phyloP scores from a whole-genome alignment of 2,888 invertebrate genomes.

The Drosophila tripunctata region DNA sequence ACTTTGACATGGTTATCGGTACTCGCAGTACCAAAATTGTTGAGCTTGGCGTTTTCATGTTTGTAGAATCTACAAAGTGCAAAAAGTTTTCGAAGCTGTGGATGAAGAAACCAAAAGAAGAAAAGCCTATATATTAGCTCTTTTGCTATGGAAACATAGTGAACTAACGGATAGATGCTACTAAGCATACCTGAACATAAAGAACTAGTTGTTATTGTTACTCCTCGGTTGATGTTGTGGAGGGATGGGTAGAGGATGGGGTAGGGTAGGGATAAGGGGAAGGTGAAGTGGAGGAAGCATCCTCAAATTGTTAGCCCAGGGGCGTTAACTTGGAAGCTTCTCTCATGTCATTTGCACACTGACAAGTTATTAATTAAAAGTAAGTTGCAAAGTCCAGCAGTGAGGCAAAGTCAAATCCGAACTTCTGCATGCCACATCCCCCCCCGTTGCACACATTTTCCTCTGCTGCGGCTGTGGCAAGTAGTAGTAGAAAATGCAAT shows the following conservation, averaged over 20 bases:
- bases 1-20: neutral
- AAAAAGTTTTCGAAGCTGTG: too few species aligned
- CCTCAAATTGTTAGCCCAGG: constrained; percentile 65
- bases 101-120: too few species aligned
- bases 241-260: neutral
- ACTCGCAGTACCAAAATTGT: too few species aligned
- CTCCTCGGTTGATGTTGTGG: neutral
- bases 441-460: neutral
- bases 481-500: constrained; percentile 48
- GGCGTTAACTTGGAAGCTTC: constrained; percentile 72
- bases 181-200: too few species aligned
- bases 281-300: neutral
- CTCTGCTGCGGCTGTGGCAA: neutral
- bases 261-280: neutral
- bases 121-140: too few species aligned
- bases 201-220: neutral
- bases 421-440: neutral
- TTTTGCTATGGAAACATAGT: too few species aligned
- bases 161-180: too few species aligned
- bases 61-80: too few species aligned
- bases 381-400: constrained; percentile 45
- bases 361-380: constrained; percentile 81
- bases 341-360: constrained; percentile 80
- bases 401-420: neutral
- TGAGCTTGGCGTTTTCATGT: too few species aligned